phyloP scores from a whole-genome alignment of 2,888 invertebrate genomes.

The Phalangium opilio region DNA sequence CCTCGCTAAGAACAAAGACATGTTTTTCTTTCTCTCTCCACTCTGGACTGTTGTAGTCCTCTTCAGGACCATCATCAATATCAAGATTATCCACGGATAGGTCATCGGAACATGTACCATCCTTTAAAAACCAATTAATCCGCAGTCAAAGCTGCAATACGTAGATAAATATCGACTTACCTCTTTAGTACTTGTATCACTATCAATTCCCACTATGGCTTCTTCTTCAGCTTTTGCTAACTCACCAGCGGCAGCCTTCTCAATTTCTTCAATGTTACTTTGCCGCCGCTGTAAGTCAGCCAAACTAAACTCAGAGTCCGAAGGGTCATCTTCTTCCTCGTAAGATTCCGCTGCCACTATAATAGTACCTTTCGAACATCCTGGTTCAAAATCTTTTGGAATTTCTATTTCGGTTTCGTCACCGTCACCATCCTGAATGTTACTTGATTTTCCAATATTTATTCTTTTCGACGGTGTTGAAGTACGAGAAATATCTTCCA shows the following conservation, averaged over 20 bases:
- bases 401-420: slow-evolving; percentile 6
- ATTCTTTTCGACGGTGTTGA: too few relatives aligned
- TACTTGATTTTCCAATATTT: not conserved
- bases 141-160: too few relatives aligned
- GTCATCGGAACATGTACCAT: not conserved
- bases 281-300: slow-evolving; percentile 6
- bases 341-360: slow-evolving; percentile 13
- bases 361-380: slow-evolving; percentile 11
- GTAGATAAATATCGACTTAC: slow-evolving; percentile 2
- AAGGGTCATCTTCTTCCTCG: slow-evolving; percentile 13
- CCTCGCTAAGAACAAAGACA: slow-evolving; percentile 79
- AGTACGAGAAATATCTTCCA: too few relatives aligned
- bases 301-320: slow-evolving; percentile 3
- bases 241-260: slow-evolving; percentile 9
- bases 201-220: not conserved
- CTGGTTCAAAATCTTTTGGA: slow-evolving; percentile 18
- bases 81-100: too few relatives aligned
- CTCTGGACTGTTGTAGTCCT: slow-evolving; percentile 10
- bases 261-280: slow-evolving; percentile 15
- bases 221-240: slow-evolving; percentile 3
- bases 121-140: too few relatives aligned
- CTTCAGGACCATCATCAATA: slow-evolving; percentile 1
- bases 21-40: slow-evolving; percentile 15
- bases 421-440: not conserved
- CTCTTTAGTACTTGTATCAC: slow-evolving; percentile 1